Conservation (phyloP, 2,888 invertebrate genomes). For the Psococerastis gibbosa region DNA sequence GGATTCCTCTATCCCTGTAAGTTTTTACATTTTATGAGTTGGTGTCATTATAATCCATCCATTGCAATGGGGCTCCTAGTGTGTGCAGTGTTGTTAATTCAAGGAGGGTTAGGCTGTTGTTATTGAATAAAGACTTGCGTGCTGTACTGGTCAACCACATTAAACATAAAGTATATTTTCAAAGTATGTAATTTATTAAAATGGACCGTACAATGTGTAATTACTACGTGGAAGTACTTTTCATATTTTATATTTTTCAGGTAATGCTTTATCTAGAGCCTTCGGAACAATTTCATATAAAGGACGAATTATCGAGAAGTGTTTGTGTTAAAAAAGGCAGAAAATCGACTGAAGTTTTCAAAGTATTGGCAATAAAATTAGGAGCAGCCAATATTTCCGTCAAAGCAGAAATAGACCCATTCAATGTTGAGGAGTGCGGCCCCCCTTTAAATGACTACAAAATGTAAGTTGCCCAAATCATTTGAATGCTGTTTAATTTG, state of each 20-base stretch:
- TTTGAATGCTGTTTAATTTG: no score
- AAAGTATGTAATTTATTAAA: not conserved
- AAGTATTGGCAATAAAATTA: not conserved
- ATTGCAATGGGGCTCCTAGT: no score
- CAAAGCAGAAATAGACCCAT: not conserved
- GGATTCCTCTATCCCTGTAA: constrained; percentile 45
- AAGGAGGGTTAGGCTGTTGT: no score
- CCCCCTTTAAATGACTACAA: not conserved
- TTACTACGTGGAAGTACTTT: no score
- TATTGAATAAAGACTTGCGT: no score
- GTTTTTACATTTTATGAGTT: no score
- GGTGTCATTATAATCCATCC: no score
- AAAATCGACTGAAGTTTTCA: not conserved
- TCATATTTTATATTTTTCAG: constrained; percentile 1
- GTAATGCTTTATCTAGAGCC: not conserved
- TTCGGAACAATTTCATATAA: not conserved
- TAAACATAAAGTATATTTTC: not conserved
- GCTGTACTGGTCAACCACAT: not conserved
- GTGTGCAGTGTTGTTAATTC: no score
- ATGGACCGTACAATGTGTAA: no score
- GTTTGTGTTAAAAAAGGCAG: constrained; percentile 2
- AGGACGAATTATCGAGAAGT: not conserved
- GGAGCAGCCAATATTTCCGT: constrained; percentile 3
- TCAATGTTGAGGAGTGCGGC: not conserved
- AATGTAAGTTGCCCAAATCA: not conserved